Evolutionary conservation across 2,797 vertebrate genomes (phyloP).

Genomic region (Cynodonichthys magdalenae): DNA sequence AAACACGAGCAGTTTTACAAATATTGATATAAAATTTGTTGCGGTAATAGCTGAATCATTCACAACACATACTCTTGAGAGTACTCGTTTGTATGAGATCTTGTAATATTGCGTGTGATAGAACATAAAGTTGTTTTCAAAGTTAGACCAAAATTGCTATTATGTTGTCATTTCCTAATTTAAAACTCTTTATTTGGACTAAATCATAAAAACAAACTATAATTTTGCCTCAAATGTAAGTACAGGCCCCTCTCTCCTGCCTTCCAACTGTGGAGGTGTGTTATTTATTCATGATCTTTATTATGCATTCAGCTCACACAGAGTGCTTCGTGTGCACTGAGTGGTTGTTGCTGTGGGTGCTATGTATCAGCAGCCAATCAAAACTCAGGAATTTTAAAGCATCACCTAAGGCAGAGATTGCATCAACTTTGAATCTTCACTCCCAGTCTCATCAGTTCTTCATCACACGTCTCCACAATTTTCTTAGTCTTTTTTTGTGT

Average conservation of each 20-base stretch:
- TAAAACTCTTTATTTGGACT: not conserved
- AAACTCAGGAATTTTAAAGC: constrained; percentile 18
- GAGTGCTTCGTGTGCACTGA: constrained; percentile 27
- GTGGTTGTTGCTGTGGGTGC: constrained; percentile 69
- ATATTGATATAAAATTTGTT: too few relatives aligned
- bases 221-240: constrained; percentile 4
- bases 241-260: not conserved
- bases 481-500: constrained; percentile 14
- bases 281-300: constrained; percentile 43
- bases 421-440: constrained; percentile 41
- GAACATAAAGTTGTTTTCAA: too few relatives aligned
- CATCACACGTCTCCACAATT: not conserved
- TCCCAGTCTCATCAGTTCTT: constrained; percentile 7
- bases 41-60: too few relatives aligned
- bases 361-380: constrained; percentile 41
- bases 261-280: constrained; percentile 20
- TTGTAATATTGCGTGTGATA: too few relatives aligned
- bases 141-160: too few relatives aligned
- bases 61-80: too few relatives aligned
- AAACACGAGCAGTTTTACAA: too few relatives aligned
- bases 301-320: constrained; percentile 27
- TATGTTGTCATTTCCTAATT: too few relatives aligned
- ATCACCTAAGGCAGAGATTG: constrained; percentile 42
- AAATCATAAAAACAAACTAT: not conserved
- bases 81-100: too few relatives aligned